Conservation (phyloP, 2,888 invertebrate species). For the Ferdinandea cuprea region DNA sequence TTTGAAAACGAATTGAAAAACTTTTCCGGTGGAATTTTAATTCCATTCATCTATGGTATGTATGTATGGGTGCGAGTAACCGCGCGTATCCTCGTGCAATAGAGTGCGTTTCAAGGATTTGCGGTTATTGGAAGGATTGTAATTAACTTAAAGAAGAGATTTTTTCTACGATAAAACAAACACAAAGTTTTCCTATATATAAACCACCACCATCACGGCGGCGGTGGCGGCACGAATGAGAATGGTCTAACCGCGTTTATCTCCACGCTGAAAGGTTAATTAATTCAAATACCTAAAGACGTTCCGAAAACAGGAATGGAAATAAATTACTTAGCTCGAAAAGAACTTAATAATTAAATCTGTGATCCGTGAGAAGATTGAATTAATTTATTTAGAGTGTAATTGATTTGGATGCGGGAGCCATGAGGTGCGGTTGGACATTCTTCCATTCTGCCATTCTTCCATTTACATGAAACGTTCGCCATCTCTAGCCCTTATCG, state of each 20-base stretch:
- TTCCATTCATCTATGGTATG: slow-evolving; percentile 42
- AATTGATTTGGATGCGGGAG: neutral
- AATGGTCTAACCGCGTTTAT: neutral
- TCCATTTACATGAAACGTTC: slow-evolving; percentile 15
- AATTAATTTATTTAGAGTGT: slow-evolving; percentile 11
- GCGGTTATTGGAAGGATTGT: slow-evolving; percentile 41
- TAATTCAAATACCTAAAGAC: slow-evolving; percentile 40
- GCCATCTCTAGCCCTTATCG: slow-evolving; percentile 31
- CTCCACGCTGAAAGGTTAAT: slow-evolving; percentile 37
- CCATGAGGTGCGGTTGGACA: no score
- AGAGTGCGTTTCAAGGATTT: slow-evolving; percentile 26
- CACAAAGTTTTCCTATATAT: slow-evolving; percentile 16
- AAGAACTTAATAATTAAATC: slow-evolving; percentile 26
- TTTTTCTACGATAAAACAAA: slow-evolving; percentile 22
- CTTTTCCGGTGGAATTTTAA: slow-evolving; percentile 41
- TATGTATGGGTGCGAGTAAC: neutral
- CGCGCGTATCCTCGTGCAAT: slow-evolving; percentile 18
- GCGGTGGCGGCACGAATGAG: no score
- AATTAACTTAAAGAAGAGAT: slow-evolving; percentile 41
- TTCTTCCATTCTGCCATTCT: no score
- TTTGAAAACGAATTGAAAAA: slow-evolving; percentile 42
- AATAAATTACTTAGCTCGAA: slow-evolving; percentile 36
- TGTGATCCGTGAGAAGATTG: slow-evolving; percentile 13
- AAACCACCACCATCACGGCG: no score
- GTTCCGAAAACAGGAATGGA: slow-evolving; percentile 9